These are phyloP conservation scores for Pterophyllum scalare DNA, from an alignment of 2,113 vertebrate genomes.

Conservation along the genomic window DNA sequence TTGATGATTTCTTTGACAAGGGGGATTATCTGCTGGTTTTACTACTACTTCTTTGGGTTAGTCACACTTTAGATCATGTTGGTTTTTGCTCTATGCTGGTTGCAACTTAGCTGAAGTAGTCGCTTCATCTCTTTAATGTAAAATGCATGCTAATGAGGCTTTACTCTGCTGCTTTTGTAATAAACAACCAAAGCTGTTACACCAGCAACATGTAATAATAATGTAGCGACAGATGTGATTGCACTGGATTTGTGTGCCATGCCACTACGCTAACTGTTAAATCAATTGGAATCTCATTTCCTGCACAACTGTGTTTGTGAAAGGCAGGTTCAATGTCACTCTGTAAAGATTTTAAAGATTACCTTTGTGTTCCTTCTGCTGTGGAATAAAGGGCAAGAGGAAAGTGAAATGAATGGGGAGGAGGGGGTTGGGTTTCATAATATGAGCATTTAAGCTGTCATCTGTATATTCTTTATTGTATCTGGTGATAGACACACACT, in stretches of 20 bases:
- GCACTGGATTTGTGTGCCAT: not conserved
- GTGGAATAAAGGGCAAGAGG: not conserved
- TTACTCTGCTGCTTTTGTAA: not conserved
- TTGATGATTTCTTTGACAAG: not conserved
- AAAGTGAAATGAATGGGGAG: not conserved
- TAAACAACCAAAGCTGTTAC: slow-evolving; percentile 12
- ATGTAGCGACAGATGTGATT: not conserved
- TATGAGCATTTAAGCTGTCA: not conserved
- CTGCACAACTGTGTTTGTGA: not conserved
- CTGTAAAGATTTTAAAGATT: slow-evolving; percentile 24
- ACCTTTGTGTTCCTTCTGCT: not conserved
- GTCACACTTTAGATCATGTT: not conserved
- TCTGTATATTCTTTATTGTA: not conserved
- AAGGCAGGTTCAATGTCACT: not conserved
- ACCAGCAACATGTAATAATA: slow-evolving; percentile 12
- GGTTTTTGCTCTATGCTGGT: not conserved
- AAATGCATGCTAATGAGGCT: not conserved
- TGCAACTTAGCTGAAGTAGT: not conserved
- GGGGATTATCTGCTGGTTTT: not conserved
- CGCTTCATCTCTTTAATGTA: not conserved
- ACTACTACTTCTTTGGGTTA: not conserved
- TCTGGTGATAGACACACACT: not conserved
- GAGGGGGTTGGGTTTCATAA: not conserved
- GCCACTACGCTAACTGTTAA: not conserved
- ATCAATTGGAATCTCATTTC: slow-evolving; percentile 6